A percentile compares a stretch with the other conserved stretches of the same genome.
Conservation (phyloP, 2,797 vertebrate genomes). For the Enteromius argenteus region DNA sequence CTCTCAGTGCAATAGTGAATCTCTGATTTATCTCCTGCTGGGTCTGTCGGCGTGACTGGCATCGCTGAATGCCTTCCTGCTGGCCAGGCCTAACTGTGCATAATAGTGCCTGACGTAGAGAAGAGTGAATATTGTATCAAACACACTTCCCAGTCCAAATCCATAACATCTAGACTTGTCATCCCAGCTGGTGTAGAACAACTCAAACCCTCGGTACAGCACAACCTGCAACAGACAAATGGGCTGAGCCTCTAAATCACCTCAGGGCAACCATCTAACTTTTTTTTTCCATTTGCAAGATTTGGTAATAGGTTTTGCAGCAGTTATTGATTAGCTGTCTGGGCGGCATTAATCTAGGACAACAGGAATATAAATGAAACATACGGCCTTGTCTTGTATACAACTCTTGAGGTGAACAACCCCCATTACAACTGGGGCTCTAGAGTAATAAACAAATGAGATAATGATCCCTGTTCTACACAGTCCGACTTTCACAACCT, state of each 20-base stretch:
- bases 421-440: conserved; percentile 4
- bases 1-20: conserved; percentile 13
- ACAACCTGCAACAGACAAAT: conserved; percentile 45
- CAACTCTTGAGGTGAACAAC: conserved; percentile 21
- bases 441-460: conserved; percentile 29
- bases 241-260: conserved; percentile 19
- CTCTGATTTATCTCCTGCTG: conserved; percentile 2
- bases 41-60: conserved; percentile 15
- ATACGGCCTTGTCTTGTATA: conserved; percentile 25
- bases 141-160: conserved; percentile 6
- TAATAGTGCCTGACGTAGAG: background rate
- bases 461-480: conserved; percentile 23
- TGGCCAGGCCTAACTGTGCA: conserved; percentile 6
- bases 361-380: conserved; percentile 53
- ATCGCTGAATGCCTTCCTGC: conserved; percentile 17
- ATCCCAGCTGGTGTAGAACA: background rate
- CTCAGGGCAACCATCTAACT: conserved; percentile 26
- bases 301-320: conserved; percentile 53
- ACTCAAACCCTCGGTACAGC: background rate
- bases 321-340: conserved; percentile 60
- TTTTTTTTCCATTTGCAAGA: conserved; percentile 49
- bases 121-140: conserved; percentile 33
- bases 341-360: conserved; percentile 47
- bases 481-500: background rate
- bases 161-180: background rate